These are phyloP conservation scores for Tridacna gigas DNA, from an alignment of 2,888 invertebrate genomes.

Conservation along the genomic window DNA sequence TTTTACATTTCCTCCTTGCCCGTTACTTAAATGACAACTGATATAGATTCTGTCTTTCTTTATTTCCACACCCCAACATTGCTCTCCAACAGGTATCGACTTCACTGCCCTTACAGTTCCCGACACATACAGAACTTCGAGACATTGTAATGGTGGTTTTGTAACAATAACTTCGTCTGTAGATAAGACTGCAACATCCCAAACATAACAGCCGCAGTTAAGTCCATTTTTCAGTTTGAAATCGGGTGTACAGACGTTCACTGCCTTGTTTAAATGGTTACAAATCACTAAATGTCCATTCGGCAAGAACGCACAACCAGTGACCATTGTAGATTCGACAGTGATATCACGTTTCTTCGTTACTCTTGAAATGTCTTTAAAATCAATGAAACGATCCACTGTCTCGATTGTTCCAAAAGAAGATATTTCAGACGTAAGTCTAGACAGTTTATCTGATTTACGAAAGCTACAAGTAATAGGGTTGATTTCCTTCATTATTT, in stretches of 20 bases:
- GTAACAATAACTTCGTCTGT: background rate
- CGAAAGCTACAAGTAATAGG: background rate
- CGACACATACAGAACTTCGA: background rate
- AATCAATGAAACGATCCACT: background rate
- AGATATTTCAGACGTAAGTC: too few species aligned
- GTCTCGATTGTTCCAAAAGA: too few species aligned
- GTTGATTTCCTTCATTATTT: background rate
- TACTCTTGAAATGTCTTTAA: background rate
- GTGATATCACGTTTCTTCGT: background rate
- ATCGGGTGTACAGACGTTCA: background rate
- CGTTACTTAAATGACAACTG: background rate
- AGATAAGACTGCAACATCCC: background rate
- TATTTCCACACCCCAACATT: background rate
- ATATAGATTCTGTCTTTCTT: background rate
- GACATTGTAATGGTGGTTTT: background rate
- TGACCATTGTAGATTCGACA: background rate
- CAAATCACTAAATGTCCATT: slow-evolving; percentile 4
- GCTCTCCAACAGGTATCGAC: background rate
- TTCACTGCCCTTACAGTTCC: background rate
- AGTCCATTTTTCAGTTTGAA: background rate
- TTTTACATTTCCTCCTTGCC: background rate
- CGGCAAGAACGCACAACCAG: background rate
- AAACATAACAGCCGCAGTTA: background rate
- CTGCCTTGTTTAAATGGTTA: background rate
- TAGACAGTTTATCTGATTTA: background rate